Conservation (phyloP, 2,888 invertebrate genomes). For the Ophion costatus region DNA sequence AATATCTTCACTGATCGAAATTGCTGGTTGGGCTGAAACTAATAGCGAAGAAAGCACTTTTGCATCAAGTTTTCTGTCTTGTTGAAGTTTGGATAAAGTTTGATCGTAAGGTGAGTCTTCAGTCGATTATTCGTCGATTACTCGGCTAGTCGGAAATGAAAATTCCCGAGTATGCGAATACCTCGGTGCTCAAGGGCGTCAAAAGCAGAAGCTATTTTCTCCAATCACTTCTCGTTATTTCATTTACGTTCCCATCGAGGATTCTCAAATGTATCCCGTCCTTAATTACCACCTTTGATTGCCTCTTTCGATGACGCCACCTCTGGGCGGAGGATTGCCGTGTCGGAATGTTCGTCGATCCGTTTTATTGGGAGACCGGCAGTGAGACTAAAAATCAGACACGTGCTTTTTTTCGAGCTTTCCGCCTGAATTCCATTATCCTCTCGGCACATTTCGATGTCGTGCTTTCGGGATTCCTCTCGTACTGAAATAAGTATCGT, state of each 20-base stretch:
- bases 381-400: not conserved
- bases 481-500: not conserved
- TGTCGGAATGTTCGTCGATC: not conserved
- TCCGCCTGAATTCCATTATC: not conserved
- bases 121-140: no score
- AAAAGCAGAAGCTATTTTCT: not conserved
- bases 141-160: no score
- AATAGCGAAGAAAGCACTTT: no score
- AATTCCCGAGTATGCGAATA: not conserved
- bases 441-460: not conserved
- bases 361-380: not conserved
- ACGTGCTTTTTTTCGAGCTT: not conserved
- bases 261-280: conserved; percentile 11
- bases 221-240: not conserved
- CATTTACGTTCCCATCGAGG: conserved; percentile 2
- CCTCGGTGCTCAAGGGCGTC: not conserved
- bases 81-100: no score
- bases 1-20: no score
- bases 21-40: no score
- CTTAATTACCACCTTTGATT: conserved; percentile 25
- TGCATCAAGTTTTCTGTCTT: no score
- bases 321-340: not conserved
- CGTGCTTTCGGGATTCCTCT: not conserved
- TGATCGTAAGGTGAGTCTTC: no score
- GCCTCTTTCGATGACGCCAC: not conserved